Base-by-base conservation (phyloP, 2,797 vertebrate genomes). In the Hyperoplus lanceolatus region DNA sequence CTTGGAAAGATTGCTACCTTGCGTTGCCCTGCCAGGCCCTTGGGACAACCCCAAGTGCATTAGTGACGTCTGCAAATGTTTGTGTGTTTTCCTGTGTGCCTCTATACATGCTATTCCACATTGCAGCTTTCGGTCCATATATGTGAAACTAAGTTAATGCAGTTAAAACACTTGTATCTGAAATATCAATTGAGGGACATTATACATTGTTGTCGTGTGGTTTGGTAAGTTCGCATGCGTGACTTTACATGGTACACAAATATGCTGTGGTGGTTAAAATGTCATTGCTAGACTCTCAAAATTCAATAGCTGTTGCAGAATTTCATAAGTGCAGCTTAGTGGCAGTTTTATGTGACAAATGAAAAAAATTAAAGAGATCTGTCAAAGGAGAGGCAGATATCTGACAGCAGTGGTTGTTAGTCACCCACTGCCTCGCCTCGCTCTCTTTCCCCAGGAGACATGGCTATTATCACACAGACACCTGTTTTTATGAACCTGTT, bases 1-100 rank as follows among this genome's bases (percentile, higher is more conserved):
- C 80, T 74, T 89, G 88, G 84, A 89, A 91, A 85, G 72, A 15
- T 67, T 53, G 76, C 71, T 62, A 73, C 82, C 73, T 68, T 76
- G 66, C 80, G 66, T 76, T 85, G 75, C 77, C 69, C 69, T 86
- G 82, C 73, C 80, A 84, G 86, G 58, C 88, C 88, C 84, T 77
- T 21, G 82, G 82, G 88, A 87, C 79, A 62, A 73, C 59, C 87
- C 73, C 66, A 80, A 75, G 64, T 60, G 38, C 75, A 79, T 83
- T 87, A 69, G 80, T 76, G 78, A 77, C 74, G 76, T 55, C 71
- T 39, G 68, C 14, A 4, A 73, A 70, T 85, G 77, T 86, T 66
- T 75, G 65, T 73, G 64, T 73, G 75, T 78, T 78, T 71, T 51
- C 56, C 50, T 65, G 51, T 78, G 53, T 82, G 69, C 36, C 21